Evolutionary conservation across 2,797 vertebrate genomes (phyloP), one percentile per base, ranked within the genome.

Genomic region (Masticophis lateralis): DNA sequence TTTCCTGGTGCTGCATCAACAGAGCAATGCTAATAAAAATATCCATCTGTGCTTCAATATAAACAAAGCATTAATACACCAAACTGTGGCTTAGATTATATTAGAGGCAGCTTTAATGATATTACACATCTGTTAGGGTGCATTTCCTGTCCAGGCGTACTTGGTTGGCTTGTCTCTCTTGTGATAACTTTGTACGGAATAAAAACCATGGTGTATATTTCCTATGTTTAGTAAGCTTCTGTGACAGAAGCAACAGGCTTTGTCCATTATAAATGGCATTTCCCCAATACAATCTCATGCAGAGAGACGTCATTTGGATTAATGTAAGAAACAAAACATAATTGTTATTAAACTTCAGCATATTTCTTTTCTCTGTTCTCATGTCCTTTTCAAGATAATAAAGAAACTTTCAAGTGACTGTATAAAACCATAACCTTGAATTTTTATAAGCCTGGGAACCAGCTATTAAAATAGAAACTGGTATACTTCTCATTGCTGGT

Each of bases 11-110:
- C 97, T 96, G 97, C 96, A 97, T 97, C 97, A 97, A 97, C 97
- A 97, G 95, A 98, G 97, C 97, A 97, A 98, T 97, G 97, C 97
- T 97, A 98, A 98, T 98, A 98, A 98, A 98, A 98, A 98, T 97
- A 98, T 97, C 97, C 97, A 98, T 98, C 97, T 98, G 97, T 97
- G 97, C 97, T 97, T 96, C 96, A 98, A 97, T 97, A 98, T 97
- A 98, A 98, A 98, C 97, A 98, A 97, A 97, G 96, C 97, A 97
- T 97, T 98, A 98, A 98, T 98, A 97, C 93, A 97, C 97, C 96
- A 97, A 97, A 95, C 97, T 93, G 95, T 12, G 88, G 93, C 96
- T 97, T 98, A 97, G 96, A 96, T 97, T 97, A 96, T 98, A 96
- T 97, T 95, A 97, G 96, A 97, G 96, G 95, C 94, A 94, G 93